phyloP scores from a whole-genome alignment of 2,113 vertebrate species.

The Terrapene triunguis region DNA sequence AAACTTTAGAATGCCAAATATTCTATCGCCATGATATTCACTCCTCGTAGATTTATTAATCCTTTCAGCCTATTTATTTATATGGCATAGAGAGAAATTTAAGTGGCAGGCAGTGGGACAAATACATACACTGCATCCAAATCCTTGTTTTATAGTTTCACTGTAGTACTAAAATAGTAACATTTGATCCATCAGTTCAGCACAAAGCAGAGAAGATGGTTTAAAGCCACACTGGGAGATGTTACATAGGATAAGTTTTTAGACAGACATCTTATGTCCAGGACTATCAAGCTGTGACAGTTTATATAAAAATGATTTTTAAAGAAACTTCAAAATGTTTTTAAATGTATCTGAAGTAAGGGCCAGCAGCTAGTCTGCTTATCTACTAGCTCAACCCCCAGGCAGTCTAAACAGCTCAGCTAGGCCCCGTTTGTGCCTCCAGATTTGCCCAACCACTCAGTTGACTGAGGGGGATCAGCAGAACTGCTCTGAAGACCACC shows the following conservation, averaged over 20 bases:
- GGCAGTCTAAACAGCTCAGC: not conserved
- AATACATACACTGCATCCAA: not conserved
- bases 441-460: not conserved
- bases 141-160: not conserved
- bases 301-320: not conserved
- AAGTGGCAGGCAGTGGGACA: not conserved
- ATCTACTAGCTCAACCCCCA: not conserved
- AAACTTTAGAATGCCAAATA: not conserved
- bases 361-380: not conserved
- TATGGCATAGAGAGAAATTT: not conserved
- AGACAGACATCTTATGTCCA: not conserved
- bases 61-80: not conserved
- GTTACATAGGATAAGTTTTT: not conserved
- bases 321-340: not conserved
- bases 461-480: not conserved
- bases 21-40: not conserved
- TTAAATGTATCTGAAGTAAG: not conserved
- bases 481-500: not conserved
- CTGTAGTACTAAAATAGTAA: not conserved
- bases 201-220: not conserved
- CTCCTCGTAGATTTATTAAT: not conserved
- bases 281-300: fast-evolving
- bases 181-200: not conserved
- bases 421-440: not conserved
- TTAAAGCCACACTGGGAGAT: not conserved